Evolutionary conservation across 2,888 invertebrate genomes (phyloP).

Genomic region (Sinelater perroti): DNA sequence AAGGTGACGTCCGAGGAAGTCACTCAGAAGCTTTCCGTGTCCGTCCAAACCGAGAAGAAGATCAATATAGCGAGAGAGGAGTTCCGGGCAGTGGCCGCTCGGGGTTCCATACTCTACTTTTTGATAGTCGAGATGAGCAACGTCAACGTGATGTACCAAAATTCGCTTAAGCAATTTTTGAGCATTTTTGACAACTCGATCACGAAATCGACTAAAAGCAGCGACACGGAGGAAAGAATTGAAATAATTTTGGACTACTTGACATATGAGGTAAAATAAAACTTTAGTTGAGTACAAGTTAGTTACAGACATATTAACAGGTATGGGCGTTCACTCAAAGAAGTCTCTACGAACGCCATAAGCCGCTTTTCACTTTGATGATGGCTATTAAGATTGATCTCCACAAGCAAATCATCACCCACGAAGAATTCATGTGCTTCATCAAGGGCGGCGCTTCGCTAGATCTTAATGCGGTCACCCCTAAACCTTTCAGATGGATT

Average conservation of each 20-base stretch:
- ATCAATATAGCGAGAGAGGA: slow-evolving; percentile 94
- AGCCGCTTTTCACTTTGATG: slow-evolving; percentile 91
- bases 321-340: slow-evolving; percentile 93
- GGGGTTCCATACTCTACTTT: slow-evolving; percentile 95
- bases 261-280: slow-evolving; percentile 75
- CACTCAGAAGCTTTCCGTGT: slow-evolving; percentile 90
- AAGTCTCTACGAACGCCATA: slow-evolving; percentile 92
- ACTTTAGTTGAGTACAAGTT: not conserved
- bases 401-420: slow-evolving; percentile 80
- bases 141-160: slow-evolving; percentile 97
- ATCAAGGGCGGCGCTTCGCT: slow-evolving; percentile 96
- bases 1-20: slow-evolving; percentile 94
- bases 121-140: slow-evolving; percentile 97
- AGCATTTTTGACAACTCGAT: slow-evolving; percentile 94
- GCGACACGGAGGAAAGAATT: slow-evolving; percentile 85
- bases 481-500: slow-evolving; percentile 95
- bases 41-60: slow-evolving; percentile 93
- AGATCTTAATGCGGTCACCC: slow-evolving; percentile 89
- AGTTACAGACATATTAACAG: slow-evolving; percentile 40
- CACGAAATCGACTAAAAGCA: slow-evolving; percentile 86
- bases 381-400: slow-evolving; percentile 95
- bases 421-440: slow-evolving; percentile 93
- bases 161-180: slow-evolving; percentile 92
- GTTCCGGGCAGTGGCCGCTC: slow-evolving; percentile 91
- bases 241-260: slow-evolving; percentile 87